These are phyloP conservation scores for Coelopa pilipes DNA, from an alignment of 2,888 invertebrate species.

Conservation along the genomic window DNA sequence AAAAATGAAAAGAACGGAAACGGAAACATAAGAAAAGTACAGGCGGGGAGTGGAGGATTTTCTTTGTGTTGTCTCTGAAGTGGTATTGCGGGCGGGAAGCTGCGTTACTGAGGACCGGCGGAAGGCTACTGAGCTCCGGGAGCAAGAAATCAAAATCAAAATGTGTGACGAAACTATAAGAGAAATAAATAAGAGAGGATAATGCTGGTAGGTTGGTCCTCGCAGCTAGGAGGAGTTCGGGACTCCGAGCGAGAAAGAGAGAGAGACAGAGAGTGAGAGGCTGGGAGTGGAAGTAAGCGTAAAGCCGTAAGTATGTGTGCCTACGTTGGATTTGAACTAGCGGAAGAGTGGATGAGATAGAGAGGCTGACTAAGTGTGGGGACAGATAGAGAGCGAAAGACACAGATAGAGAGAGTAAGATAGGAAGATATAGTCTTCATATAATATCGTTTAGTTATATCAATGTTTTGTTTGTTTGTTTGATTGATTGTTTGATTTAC, in stretches of 20 bases:
- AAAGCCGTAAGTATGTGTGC: neutral
- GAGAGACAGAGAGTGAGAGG: constrained; percentile 45
- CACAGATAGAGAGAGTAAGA: constrained; percentile 30
- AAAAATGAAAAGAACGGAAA: neutral
- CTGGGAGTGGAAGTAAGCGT: constrained; percentile 34
- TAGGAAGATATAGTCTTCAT: constrained; percentile 52
- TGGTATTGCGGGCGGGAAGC: too few species aligned
- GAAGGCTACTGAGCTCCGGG: too few species aligned
- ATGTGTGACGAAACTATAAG: too few species aligned
- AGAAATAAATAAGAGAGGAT: too few species aligned
- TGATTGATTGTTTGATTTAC: constrained; percentile 14
- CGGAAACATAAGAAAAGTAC: neutral
- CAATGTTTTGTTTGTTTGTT: constrained; percentile 43
- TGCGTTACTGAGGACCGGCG: too few species aligned
- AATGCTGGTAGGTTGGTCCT: too few species aligned
- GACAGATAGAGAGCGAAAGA: neutral
- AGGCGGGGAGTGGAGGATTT: neutral
- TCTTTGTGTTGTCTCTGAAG: too few species aligned
- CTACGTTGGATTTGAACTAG: constrained; percentile 1
- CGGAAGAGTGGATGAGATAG: too few species aligned
- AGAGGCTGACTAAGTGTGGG: constrained; percentile 19
- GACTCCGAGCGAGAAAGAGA: constrained; percentile 11
- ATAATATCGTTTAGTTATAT: constrained; percentile 38
- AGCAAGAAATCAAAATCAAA: too few species aligned
- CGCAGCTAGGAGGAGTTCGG: too few species aligned